Evolutionary conservation across 1,140 invertebrate genomes (phyloP), one percentile per base, ranked within the genome.

Genomic region (Drosophila willistoni): DNA sequence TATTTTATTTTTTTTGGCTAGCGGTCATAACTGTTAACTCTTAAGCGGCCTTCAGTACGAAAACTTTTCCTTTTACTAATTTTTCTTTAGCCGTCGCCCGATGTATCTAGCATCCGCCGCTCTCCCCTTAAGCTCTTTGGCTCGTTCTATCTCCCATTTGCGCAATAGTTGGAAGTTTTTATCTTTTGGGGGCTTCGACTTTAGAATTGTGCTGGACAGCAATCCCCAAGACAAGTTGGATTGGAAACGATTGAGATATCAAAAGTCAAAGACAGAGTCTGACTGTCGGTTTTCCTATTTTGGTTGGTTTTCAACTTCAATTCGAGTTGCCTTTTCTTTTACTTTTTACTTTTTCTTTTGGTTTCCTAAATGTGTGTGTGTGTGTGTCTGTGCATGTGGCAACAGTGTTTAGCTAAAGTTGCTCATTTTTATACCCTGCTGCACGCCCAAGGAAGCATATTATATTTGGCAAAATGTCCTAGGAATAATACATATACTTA

Each of bases 1-100:
- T 22, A 17, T 7, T 36, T 34, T 34, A 9, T 9, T 34, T 34
- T 12, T 39, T 36, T 13, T 60, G 19, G 39, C 69, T 62, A 59
- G 68, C 65, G 79, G 79, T 66, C 81, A 86, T 78, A 78, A 69
- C 63, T 81, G 79, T 81, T 84, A 86, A 81, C 81, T 84, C 74
- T 84, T 77, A 85, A 85, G 81, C 77, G 81, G 47, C 19, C 44
- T 9, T 14, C 57, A 54, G 61, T 54, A 47, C 75, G 70, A 81
- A 81, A 82, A 56, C 83, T 81, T 68, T 67, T 66, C 55, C 69
- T 73, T 77, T 60, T 69, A 77, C 44, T 22, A 22, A 51, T 79
- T 77, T 70, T 65, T 56, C 41, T 56, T 36, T 10, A 36, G 1
- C 34, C 34, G 36, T 13, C 36, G 10, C 36, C 3, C 62, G 59